A percentile compares a stretch with the other conserved stretches of the same genome.
Evolutionary conservation across 2,888 invertebrate genomes (phyloP).

Genomic region (Galerucella nymphaeae): DNA sequence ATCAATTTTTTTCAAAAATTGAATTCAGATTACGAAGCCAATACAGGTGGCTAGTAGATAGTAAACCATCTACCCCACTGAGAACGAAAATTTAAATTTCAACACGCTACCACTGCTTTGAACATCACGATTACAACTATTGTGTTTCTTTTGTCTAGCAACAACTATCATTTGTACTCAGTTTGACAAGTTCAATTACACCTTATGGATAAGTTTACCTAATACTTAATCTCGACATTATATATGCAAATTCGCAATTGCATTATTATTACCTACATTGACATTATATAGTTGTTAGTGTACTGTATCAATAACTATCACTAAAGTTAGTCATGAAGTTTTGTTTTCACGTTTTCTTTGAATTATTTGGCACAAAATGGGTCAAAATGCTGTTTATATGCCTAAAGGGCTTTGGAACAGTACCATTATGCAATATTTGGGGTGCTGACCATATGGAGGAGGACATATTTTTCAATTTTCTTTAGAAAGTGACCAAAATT

Average conservation of each 20-base stretch:
- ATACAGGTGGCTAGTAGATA: too few species aligned
- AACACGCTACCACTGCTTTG: neutral
- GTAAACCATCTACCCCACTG: too few species aligned
- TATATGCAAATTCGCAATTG: slow-evolving; percentile 13
- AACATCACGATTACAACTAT: slow-evolving; percentile 31
- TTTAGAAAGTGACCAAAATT: too few species aligned
- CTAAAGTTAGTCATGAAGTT: neutral
- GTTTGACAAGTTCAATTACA: slow-evolving; percentile 30
- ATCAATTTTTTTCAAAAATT: too few species aligned
- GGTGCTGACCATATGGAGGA: too few species aligned
- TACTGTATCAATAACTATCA: neutral
- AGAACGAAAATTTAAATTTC: too few species aligned
- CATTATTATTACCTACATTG: neutral
- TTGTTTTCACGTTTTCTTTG: slow-evolving; percentile 2
- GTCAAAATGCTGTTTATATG: neutral
- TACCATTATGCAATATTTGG: too few species aligned
- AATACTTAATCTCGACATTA: slow-evolving; percentile 24
- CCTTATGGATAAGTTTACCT: slow-evolving; percentile 21
- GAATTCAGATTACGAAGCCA: too few species aligned
- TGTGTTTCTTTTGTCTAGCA: slow-evolving; percentile 31
- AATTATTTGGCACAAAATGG: neutral
- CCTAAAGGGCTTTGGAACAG: slow-evolving; percentile 1
- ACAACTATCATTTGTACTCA: slow-evolving; percentile 26
- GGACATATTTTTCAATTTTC: too few species aligned
- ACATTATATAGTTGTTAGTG: neutral